Percentiles rank a stretch among this genome's conserved stretches.
Conservation (phyloP, 1,140 invertebrate genomes). For the Trichonephila clavipes region DNA sequence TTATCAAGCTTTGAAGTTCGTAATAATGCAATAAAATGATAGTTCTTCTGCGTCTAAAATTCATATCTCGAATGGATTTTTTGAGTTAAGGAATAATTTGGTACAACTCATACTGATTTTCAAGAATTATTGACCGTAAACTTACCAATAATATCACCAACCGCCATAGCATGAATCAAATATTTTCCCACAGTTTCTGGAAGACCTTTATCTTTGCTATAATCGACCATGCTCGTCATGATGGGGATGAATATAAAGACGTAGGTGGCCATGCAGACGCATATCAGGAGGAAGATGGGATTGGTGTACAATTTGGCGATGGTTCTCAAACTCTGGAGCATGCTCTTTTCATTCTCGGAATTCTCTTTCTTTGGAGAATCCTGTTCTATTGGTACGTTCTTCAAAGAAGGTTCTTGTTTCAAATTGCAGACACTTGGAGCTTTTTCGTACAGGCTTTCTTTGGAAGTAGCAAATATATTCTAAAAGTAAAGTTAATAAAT, state of each 20-base stretch:
- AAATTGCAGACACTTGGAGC: background rate
- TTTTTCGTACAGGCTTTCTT: slow-evolving; percentile 52
- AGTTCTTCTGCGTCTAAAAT: too few relatives aligned
- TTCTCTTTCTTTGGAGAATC: slow-evolving; percentile 5
- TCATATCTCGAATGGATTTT: too few relatives aligned
- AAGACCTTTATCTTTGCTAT: slow-evolving; percentile 67
- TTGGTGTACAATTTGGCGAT: slow-evolving; percentile 60
- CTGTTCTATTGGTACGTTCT: background rate
- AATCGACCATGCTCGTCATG: slow-evolving; percentile 68
- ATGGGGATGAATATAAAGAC: slow-evolving; percentile 68
- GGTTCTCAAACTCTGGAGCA: background rate
- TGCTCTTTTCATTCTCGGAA: background rate
- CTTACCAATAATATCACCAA: slow-evolving; percentile 69
- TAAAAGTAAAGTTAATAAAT: slow-evolving; percentile 4
- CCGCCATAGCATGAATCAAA: slow-evolving; percentile 63
- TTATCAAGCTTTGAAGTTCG: too few relatives aligned
- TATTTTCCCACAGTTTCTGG: slow-evolving; percentile 69
- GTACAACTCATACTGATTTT: too few relatives aligned
- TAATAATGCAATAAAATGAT: too few relatives aligned
- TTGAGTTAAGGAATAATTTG: too few relatives aligned
- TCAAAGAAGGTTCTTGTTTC: background rate
- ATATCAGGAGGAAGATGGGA: slow-evolving; percentile 51
- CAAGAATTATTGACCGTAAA: background rate
- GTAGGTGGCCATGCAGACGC: slow-evolving; percentile 51
- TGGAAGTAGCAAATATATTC: slow-evolving; percentile 68